phyloP scores from a whole-genome alignment of 2,797 vertebrate genomes.

The Euphonia xanthogaster region DNA sequence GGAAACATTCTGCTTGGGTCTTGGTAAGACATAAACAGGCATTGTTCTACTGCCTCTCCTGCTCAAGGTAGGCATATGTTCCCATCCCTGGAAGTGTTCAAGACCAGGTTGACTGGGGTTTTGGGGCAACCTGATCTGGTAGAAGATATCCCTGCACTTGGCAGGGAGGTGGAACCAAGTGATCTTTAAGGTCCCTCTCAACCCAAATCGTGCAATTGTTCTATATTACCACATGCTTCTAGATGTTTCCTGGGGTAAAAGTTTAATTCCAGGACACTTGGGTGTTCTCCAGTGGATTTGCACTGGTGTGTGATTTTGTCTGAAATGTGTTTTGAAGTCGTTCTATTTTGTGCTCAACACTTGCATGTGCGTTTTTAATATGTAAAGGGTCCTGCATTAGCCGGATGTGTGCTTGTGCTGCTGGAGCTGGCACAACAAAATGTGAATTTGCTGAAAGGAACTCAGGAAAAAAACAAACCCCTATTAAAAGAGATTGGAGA shows the following conservation, averaged over 20 bases:
- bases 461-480: not conserved
- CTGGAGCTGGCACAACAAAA: constrained; percentile 9
- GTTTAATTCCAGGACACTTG: not conserved
- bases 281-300: not conserved
- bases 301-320: not conserved
- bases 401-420: not conserved
- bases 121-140: not conserved
- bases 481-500: not conserved
- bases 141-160: not conserved
- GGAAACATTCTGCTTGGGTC: not conserved
- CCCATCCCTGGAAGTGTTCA: not conserved
- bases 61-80: not conserved
- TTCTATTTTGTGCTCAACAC: not conserved
- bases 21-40: not conserved
- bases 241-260: not conserved
- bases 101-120: not conserved
- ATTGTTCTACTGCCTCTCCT: not conserved
- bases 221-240: not conserved
- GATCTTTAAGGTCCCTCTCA: not conserved
- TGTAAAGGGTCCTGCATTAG: not conserved
- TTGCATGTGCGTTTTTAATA: not conserved
- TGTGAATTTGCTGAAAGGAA: not conserved
- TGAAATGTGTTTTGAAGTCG: not conserved
- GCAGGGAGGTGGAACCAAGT: not conserved
- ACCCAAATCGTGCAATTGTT: not conserved